Evolutionary conservation across 1,140 invertebrate species (phyloP), one percentile per base, ranked within the genome.

Genomic region (Anthonomus grandis): DNA sequence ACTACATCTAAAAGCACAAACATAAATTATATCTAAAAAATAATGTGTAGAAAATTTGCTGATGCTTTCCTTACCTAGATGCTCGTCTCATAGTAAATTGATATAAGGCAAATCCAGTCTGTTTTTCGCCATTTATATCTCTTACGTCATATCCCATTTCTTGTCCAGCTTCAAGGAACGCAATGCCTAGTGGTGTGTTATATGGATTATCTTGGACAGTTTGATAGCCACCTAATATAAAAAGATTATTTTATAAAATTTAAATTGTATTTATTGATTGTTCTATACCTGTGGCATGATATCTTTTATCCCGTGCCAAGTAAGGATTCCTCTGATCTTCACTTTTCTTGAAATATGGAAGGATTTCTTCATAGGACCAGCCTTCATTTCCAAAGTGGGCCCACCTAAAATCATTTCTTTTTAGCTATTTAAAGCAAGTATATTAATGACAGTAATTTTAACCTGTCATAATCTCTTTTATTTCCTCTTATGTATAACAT

Each of bases 401-500:
- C 95, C 95, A 98, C 45, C 59, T 54, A 46, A 37, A 51, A 12
- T 22, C 17, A 0, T n/a, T 37, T 39, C 8, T 39, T 15, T 39
- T 39, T 41, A 41, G n/a, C n/a, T n/a, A n/a, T n/a, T 41, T 12
- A n/a, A 41, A 41, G 18, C 38, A n/a, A 3, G 13, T 89, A 9
- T 23, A 23, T 4, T 51, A 4, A 12, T 15, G n/a, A 27, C 6
- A 31, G 15, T 9, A 47, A 31, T 15, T 13, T 9, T 27, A 25
- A 56, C 45, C 55, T 81, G 71, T 97, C 90, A 66, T 84, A 98
- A 70, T 97, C 94, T 2, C 84, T 77, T 53, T 84, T 82, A 76
- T 97, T 95, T 0, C 95, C 95, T 52, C 95, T 77, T 4, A 97
- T 85, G 70, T 97, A 97, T 0, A 95, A 81, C 94, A 97, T 91